phyloP scores from a whole-genome alignment of 2,113 vertebrate genomes.

The Neolamprologus toae region DNA sequence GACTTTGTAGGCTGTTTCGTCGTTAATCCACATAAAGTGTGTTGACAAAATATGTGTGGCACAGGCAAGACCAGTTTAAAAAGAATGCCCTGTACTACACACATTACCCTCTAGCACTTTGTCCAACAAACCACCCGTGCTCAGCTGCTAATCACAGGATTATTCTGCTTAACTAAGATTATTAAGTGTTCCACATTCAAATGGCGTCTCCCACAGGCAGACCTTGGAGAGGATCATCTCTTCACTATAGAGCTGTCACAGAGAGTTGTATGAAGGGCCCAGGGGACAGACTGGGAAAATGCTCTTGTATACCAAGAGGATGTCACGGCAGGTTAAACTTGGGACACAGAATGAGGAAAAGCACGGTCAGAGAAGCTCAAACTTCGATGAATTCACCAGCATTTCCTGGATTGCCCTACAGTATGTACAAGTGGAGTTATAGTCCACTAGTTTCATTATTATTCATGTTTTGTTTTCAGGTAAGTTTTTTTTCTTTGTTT shows the following conservation, averaged over 20 bases:
- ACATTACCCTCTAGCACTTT: not conserved
- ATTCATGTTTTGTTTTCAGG: not conserved
- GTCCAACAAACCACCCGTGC: not conserved
- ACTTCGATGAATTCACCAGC: not conserved
- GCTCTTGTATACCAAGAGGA: constrained; percentile 4
- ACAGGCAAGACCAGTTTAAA: not conserved
- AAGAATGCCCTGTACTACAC: not conserved
- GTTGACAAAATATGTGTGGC: not conserved
- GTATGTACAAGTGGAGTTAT: not conserved
- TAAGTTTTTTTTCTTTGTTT: not conserved
- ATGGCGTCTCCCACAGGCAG: constrained; percentile 43
- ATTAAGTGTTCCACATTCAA: constrained; percentile 56
- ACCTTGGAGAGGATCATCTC: constrained; percentile 43
- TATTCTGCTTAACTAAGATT: constrained; percentile 62
- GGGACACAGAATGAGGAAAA: not conserved
- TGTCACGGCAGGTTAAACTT: constrained; percentile 4
- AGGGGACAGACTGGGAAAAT: not conserved
- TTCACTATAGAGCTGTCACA: not conserved
- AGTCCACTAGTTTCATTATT: not conserved
- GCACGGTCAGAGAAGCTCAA: not conserved
- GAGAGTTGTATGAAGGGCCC: not conserved
- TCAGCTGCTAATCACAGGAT: constrained; percentile 64
- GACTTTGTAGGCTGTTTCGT: not conserved
- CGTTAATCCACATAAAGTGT: not conserved
- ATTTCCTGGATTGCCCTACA: not conserved